Evolutionary conservation across 2,888 invertebrate species (phyloP).

Genomic region (Agriotes lineatus): DNA sequence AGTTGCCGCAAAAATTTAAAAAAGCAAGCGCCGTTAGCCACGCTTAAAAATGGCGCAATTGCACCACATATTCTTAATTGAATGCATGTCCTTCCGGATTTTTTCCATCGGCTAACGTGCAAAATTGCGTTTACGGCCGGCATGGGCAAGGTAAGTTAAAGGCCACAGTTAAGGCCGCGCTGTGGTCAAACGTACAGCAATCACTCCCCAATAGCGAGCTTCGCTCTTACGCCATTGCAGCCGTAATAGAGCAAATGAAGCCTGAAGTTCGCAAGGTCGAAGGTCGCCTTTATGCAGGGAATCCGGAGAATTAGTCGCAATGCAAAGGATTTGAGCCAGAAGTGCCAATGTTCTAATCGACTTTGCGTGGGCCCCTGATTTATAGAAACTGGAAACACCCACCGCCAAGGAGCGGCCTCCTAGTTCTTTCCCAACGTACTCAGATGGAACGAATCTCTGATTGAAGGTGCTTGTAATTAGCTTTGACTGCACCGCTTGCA

Average conservation of each 20-base stretch:
- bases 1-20: conserved; percentile 11
- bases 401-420: conserved; percentile 33
- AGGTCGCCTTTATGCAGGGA: conserved; percentile 51
- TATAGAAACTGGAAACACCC: conserved; percentile 38
- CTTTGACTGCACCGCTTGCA: conserved; percentile 6
- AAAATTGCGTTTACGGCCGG: conserved; percentile 31
- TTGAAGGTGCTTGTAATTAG: conserved; percentile 25
- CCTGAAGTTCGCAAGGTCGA: conserved; percentile 59
- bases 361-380: conserved; percentile 48
- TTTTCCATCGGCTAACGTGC: conserved; percentile 22
- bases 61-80: conserved; percentile 27
- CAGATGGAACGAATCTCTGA: conserved; percentile 24
- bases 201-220: conserved; percentile 51
- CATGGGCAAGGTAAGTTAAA: conserved; percentile 42
- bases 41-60: conserved; percentile 22
- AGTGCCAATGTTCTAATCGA: conserved; percentile 49
- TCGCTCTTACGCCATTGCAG: conserved; percentile 40
- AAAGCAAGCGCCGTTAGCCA: conserved; percentile 31
- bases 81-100: conserved; percentile 30
- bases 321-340: conserved; percentile 42
- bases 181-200: conserved; percentile 46
- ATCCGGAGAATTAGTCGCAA: not conserved
- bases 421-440: conserved; percentile 22
- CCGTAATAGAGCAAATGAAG: conserved; percentile 51
- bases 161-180: conserved; percentile 44